phyloP scores from a whole-genome alignment of 1,140 invertebrate genomes.

The Habropoda laboriosa region DNA sequence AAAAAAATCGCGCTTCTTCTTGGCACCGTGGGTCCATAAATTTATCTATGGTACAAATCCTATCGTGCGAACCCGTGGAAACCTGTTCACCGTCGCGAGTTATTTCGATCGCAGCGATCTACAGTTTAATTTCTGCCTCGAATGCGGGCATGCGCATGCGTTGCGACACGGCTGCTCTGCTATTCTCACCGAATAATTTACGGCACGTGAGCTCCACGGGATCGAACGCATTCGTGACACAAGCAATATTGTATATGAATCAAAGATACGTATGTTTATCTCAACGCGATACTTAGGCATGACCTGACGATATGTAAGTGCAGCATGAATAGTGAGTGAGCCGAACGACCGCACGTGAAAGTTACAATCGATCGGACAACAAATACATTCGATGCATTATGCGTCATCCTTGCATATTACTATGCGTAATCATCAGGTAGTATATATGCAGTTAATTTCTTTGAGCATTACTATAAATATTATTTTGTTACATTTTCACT shows the following conservation, averaged over 20 bases:
- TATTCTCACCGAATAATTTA: conserved; percentile 68
- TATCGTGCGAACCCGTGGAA: conserved; percentile 46
- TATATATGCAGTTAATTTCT: background rate
- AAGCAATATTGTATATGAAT: conserved; percentile 58
- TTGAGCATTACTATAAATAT: background rate
- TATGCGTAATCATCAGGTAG: background rate
- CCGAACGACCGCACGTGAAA: conserved; percentile 19
- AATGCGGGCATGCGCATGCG: conserved; percentile 55
- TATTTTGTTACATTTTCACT: background rate
- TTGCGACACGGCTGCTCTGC: conserved; percentile 61
- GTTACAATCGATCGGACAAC: conserved; percentile 18
- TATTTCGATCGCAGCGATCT: conserved; percentile 65
- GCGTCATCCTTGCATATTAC: background rate
- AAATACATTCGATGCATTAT: conserved; percentile 32
- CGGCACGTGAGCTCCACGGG: conserved; percentile 65
- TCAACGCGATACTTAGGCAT: conserved; percentile 24
- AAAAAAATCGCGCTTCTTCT: background rate
- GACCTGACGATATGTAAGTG: conserved; percentile 32
- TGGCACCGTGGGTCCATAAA: background rate
- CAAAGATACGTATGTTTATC: conserved; percentile 51
- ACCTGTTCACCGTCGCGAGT: conserved; percentile 62
- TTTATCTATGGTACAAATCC: conserved; percentile 34
- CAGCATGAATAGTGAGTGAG: conserved; percentile 13
- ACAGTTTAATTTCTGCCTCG: conserved; percentile 62
- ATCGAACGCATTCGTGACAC: conserved; percentile 62